A percentile compares a stretch with the other conserved stretches of the same genome.
phyloP scores from a whole-genome alignment of 2,797 vertebrate genomes.

The Picus viridis region DNA sequence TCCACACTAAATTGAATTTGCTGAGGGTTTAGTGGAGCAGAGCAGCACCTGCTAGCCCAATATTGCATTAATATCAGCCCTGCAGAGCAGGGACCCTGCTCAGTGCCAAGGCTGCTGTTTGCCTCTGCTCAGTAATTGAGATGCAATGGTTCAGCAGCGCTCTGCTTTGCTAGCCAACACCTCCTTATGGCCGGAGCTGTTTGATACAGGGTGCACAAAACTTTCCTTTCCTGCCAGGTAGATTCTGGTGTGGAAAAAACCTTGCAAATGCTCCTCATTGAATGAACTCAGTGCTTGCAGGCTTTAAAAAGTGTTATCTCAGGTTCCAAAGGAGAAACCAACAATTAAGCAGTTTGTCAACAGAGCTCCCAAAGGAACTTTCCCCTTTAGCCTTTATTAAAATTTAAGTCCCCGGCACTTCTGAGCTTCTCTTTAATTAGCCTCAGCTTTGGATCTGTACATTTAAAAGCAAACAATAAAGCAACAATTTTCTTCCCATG shows the following conservation, averaged over 20 bases:
- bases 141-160: neutral
- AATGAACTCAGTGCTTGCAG: neutral
- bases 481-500: neutral
- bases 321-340: neutral
- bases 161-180: slow-evolving; percentile 6
- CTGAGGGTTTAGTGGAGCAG: slow-evolving; percentile 18
- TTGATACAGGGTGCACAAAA: neutral
- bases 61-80: slow-evolving; percentile 17
- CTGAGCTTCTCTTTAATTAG: slow-evolving; percentile 17
- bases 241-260: neutral
- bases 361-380: slow-evolving; percentile 6
- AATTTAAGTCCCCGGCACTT: neutral
- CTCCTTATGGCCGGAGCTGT: neutral
- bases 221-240: neutral
- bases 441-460: neutral
- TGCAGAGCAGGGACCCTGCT: neutral
- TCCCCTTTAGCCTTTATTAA: slow-evolving; percentile 28
- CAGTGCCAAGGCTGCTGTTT: neutral
- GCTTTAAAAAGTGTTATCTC: neutral
- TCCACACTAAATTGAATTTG: slow-evolving; percentile 10
- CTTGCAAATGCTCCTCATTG: neutral
- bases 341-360: slow-evolving; percentile 40
- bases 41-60: slow-evolving; percentile 38
- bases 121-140: neutral
- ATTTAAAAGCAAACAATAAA: neutral